Conservation (phyloP, 2,797 vertebrate species). For the Scolopax bukidnonensis region DNA sequence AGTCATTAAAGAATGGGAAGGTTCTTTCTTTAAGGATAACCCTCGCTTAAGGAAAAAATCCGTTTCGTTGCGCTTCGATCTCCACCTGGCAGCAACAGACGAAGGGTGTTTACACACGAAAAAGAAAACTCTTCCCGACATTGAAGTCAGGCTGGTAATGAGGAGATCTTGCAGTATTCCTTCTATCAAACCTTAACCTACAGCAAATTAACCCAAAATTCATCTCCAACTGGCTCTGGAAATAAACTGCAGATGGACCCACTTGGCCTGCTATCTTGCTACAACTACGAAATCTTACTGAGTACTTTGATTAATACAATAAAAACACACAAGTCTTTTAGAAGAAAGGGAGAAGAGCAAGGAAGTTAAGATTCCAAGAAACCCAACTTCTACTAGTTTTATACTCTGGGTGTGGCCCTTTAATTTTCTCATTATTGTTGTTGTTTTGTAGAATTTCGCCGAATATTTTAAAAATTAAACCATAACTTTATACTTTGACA, state of each 20-base stretch:
- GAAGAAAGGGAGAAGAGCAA: not conserved
- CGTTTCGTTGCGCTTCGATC: conserved; percentile 94
- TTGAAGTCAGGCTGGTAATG: conserved; percentile 96
- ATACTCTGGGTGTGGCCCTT: conserved; percentile 32
- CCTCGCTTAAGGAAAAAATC: conserved; percentile 96
- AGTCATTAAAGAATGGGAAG: conserved; percentile 97
- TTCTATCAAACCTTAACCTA: conserved; percentile 84
- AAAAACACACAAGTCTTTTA: not conserved
- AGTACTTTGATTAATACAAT: not conserved
- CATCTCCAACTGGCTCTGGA: not conserved
- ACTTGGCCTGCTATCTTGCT: not conserved
- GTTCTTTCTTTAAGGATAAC: conserved; percentile 97
- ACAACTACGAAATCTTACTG: not conserved
- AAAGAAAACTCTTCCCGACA: conserved; percentile 88
- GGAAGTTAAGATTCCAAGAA: not conserved
- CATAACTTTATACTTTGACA: conserved; percentile 24
- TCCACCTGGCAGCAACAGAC: conserved; percentile 89
- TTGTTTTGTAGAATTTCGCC: conserved; percentile 57
- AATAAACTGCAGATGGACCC: not conserved
- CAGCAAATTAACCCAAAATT: conserved; percentile 17
- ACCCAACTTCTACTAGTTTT: conserved; percentile 30
- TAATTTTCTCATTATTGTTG: conserved; percentile 36
- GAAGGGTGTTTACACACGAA: conserved; percentile 86
- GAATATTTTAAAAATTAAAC: not conserved
- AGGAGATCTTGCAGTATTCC: conserved; percentile 94